phyloP scores from a whole-genome alignment of 2,888 invertebrate species.

The Eupithecia inturbata region DNA sequence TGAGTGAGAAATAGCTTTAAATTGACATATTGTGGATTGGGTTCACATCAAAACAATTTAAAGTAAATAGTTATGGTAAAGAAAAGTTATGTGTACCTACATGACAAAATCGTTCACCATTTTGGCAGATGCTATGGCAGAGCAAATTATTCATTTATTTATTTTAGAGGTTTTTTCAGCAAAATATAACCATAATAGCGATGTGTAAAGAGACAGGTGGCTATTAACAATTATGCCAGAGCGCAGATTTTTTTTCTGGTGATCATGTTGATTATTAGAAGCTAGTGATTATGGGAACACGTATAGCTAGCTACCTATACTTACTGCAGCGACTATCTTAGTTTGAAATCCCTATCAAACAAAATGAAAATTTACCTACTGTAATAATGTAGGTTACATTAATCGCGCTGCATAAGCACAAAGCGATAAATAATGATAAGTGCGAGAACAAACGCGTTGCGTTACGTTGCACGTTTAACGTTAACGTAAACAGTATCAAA shows the following conservation, averaged over 20 bases:
- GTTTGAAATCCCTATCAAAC: background rate
- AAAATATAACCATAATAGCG: background rate
- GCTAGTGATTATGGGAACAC: background rate
- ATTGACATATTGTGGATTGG: background rate
- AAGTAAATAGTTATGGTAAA: background rate
- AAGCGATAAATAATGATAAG: constrained; percentile 56
- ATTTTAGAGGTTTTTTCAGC: background rate
- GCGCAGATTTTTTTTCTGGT: background rate
- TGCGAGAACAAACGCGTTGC: constrained; percentile 50
- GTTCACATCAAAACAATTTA: background rate
- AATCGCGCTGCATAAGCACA: constrained; percentile 28
- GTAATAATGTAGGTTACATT: constrained; percentile 15
- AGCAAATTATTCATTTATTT: background rate
- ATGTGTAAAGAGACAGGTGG: too few relatives aligned
- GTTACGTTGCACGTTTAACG: constrained; percentile 47
- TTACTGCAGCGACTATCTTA: background rate
- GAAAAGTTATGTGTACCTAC: background rate
- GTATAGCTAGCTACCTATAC: too few relatives aligned
- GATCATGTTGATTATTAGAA: background rate
- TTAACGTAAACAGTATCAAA: constrained; percentile 58
- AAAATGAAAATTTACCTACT: constrained; percentile 2
- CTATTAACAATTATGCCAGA: background rate
- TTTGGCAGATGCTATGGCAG: background rate
- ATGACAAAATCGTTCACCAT: background rate
- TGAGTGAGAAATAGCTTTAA: background rate